Base-by-base conservation (phyloP, 2,888 invertebrate species). In the Eupithecia pulchellata region DNA sequence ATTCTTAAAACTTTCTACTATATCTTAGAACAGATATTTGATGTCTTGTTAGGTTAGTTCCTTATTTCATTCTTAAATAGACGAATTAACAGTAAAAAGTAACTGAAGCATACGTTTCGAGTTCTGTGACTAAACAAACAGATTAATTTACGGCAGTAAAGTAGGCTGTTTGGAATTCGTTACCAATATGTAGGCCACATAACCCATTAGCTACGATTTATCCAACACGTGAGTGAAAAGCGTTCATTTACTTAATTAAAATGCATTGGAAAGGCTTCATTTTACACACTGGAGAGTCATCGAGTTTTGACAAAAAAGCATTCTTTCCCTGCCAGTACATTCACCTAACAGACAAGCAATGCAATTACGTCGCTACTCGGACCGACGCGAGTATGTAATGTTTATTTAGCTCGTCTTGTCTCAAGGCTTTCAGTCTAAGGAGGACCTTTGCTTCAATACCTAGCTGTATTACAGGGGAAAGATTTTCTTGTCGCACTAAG, bases 351-450 rank as follows among this genome's bases (percentile, higher is more conserved):
- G 76, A 77, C 76, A 75, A 74, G 75, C 75, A 78, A 78, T 78
- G 77, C 75, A 78, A 78, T 78, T 78, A 77, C 78, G 75, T 71
- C 67, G 64, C 72, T 64, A 68, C 74, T 71, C 61, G 69, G 65
- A 71, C 75, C 62, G 60, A 72, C 73, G 68, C 68, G 68, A 71
- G 73, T 73, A 71, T 75, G 73, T 75, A 72, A 74, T 75, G 72
- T 77, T 78, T 75, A 72, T 69, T 69, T 67, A 67, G 67, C 71
- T 72, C 52, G 62, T 71, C 67, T 69, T 69, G 66, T 67, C 62
- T 73, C 64, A 55, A 60, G 58, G 34, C 42, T 64, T 36, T 30
- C 29, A 47, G 25, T 61, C 61, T 65, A 20, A 68, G 36, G 55
- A 64, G 25, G 29, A 34, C 34, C 34, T 34, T 34, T 61, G 14